Conservation (phyloP, 2,113 vertebrate species). For the Ophthalmolycus amberensis region DNA sequence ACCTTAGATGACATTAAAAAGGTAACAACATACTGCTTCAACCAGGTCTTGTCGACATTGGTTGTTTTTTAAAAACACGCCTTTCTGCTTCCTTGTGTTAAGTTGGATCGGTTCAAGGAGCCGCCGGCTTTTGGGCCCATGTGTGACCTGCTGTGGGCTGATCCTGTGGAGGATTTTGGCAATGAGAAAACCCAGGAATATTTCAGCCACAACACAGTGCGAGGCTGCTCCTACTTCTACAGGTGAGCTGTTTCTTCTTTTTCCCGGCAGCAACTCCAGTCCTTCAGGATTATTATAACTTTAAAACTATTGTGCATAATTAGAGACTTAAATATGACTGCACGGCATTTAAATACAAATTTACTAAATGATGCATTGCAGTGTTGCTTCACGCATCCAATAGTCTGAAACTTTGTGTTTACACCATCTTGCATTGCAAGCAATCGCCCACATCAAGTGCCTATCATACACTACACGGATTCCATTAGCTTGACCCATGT, state of each 20-base stretch:
- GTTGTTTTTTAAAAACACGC: neutral
- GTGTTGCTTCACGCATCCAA: neutral
- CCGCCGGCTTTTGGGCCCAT: constrained; percentile 87
- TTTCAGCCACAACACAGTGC: constrained; percentile 88
- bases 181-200: constrained; percentile 89
- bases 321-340: neutral
- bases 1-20: constrained; percentile 88
- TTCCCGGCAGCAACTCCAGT: constrained; percentile 11
- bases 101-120: constrained; percentile 89
- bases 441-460: neutral
- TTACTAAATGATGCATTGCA: neutral
- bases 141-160: constrained; percentile 88
- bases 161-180: constrained; percentile 87
- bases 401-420: constrained; percentile 4
- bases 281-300: neutral
- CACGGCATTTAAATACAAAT: neutral
- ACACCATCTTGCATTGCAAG: neutral
- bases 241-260: constrained; percentile 73
- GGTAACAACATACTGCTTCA: constrained; percentile 58
- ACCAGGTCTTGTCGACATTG: neutral
- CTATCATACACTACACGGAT: neutral
- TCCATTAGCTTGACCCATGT: constrained; percentile 14
- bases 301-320: neutral
- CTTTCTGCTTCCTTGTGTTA: constrained; percentile 17
- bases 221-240: constrained; percentile 89